phyloP scores from a whole-genome alignment of 2,113 vertebrate genomes.

The Orthonyx spaldingii region DNA sequence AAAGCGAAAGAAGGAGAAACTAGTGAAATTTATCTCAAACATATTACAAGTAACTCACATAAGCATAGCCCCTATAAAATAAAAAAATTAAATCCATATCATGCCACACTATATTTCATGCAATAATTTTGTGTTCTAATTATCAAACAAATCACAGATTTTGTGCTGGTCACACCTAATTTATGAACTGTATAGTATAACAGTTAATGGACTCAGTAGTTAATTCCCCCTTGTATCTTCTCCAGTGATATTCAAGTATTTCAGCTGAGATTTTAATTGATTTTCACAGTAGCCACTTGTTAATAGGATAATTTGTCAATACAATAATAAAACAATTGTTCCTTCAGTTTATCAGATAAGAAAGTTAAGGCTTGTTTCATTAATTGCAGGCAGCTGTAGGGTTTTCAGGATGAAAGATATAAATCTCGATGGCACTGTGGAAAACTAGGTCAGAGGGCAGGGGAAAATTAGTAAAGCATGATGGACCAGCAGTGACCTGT shows the following conservation, averaged over 20 bases:
- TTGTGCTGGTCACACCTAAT: slow-evolving; percentile 62
- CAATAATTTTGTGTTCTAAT: slow-evolving; percentile 56
- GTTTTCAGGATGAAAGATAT: slow-evolving; percentile 67
- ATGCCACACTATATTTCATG: slow-evolving; percentile 4
- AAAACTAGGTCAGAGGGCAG: slow-evolving; percentile 84
- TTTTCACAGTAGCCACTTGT: slow-evolving; percentile 76
- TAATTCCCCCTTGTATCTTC: slow-evolving; percentile 65
- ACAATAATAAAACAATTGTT: slow-evolving; percentile 84
- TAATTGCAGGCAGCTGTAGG: slow-evolving; percentile 88
- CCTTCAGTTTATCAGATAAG: slow-evolving; percentile 84
- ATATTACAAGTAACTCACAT: not conserved
- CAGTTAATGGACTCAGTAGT: slow-evolving; percentile 58
- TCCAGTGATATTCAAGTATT: slow-evolving; percentile 53
- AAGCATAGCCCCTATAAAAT: not conserved
- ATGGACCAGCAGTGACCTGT: slow-evolving; percentile 80
- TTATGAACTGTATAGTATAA: slow-evolving; percentile 57
- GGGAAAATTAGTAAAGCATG: slow-evolving; percentile 89
- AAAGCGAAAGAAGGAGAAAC: not conserved
- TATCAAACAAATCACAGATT: slow-evolving; percentile 68
- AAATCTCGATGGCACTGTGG: slow-evolving; percentile 73
- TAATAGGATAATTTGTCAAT: slow-evolving; percentile 87
- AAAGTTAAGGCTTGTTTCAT: slow-evolving; percentile 76
- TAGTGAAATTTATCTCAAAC: not conserved
- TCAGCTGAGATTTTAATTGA: slow-evolving; percentile 76
- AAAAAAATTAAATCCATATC: slow-evolving; percentile 44